Percentiles rank a stretch among this genome's conserved stretches.
These are phyloP conservation scores for Homarus gammarus DNA, from an alignment of 2,888 invertebrate genomes.

Conservation along the genomic window DNA sequence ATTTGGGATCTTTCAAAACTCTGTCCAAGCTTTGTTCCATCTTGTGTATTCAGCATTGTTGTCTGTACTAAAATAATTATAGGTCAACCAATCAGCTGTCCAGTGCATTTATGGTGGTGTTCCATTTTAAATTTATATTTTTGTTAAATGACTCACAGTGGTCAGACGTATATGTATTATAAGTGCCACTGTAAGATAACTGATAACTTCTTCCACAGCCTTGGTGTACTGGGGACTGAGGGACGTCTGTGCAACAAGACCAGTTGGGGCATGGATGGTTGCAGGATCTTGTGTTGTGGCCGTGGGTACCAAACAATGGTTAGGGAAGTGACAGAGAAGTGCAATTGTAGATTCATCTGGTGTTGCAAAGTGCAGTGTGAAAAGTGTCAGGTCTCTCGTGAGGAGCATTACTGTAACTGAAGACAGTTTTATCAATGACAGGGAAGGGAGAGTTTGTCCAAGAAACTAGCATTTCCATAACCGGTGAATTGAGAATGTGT, in stretches of 20 bases:
- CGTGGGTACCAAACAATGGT: constrained; percentile 92
- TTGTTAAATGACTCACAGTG: too few relatives aligned
- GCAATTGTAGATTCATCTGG: constrained; percentile 94
- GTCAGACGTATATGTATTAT: too few relatives aligned
- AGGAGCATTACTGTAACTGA: constrained; percentile 93
- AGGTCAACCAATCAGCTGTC: too few relatives aligned
- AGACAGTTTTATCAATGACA: not conserved
- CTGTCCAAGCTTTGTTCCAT: too few relatives aligned
- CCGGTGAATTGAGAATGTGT: not conserved
- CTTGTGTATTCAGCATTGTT: too few relatives aligned
- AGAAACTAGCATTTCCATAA: not conserved
- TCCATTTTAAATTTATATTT: too few relatives aligned
- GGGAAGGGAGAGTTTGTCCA: not conserved
- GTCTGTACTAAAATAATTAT: too few relatives aligned
- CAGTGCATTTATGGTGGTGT: too few relatives aligned
- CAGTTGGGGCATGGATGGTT: constrained; percentile 91
- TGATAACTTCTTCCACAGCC: constrained; percentile 80
- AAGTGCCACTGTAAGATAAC: too few relatives aligned
- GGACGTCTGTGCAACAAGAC: constrained; percentile 91
- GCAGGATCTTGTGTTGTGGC: constrained; percentile 91
- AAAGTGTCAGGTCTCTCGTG: constrained; percentile 87
- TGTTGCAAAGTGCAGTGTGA: constrained; percentile 94
- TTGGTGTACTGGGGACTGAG: constrained; percentile 90
- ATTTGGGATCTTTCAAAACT: too few relatives aligned
- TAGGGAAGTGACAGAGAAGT: constrained; percentile 90